Base-by-base conservation (phyloP, 1,140 invertebrate species). In the Sycophaga agraensis region DNA sequence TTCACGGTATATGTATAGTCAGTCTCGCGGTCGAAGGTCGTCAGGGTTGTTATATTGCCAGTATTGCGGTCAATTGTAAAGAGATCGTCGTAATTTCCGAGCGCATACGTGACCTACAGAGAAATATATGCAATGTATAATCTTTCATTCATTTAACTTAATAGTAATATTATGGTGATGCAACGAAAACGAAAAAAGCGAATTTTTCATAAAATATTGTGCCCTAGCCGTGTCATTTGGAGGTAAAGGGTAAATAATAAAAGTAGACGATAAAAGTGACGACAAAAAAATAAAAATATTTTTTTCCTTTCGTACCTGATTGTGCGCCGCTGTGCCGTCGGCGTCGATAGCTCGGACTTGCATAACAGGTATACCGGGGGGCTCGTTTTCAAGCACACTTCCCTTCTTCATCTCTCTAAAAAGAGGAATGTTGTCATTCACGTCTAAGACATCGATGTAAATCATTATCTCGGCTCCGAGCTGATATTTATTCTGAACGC, bases 371-470 rank as follows among this genome's bases (percentile, higher is more conserved):
- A 91, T 90, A 14, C 91, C 92, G 0, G 84, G 73, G 2, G 84
- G 84, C 75, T 95, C 91, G 73, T 94, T 92, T 82, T 94, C 93
- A 64, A 91, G 73, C 5, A 94, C 91, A 75, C 84, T 90, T 2
- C 90, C 92, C 45, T 85, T 85, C 65, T 88, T 83, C 12, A 91
- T 84, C 76, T 92, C 89, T 9, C 84, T 88, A 71, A 94, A 95
- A 61, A 86, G 85, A 0, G 93, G 93, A 66, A 92, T 91, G 70
- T 93, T 91, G 73, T 95, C 93, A 68, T 95, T 96, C 0, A 93
- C 92, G 69, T 95, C 93, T 70, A 86, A 81, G 1, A 94, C 83
- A 70, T 88, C 84, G 21, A 95, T 89, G 58, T 87, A 86, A 5
- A 95, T 84, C 40, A 86, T 84, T 4, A 88, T 90, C 79, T 92